Evolutionary conservation across 2,113 vertebrate species (phyloP), one percentile per base, ranked within the genome.

Genomic region (Pontoporia blainvillei): DNA sequence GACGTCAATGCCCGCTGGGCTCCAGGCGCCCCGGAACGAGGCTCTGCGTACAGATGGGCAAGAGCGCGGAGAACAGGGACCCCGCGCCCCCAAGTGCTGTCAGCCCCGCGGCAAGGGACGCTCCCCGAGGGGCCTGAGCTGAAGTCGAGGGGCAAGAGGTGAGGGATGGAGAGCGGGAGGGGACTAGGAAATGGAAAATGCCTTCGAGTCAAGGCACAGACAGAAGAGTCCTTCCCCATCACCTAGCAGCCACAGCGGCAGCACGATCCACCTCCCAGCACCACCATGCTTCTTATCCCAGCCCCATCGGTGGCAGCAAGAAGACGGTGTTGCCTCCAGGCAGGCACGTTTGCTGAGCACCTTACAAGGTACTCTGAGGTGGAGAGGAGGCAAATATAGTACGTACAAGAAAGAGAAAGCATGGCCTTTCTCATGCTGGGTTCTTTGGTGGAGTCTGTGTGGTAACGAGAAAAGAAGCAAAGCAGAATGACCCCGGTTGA

Each of bases 1-100:
- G 97, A 98, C 98, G 98, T 98, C 98, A 98, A 94, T 96, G 97
- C 94, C 96, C 97, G 95, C 97, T 75, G 94, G 97, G 94, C 94
- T 86, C 86, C 81, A 14, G 73, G 91, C 62, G 62, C 95, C 95
- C 73, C 54, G 91, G 88, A 96, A 91, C 52, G 66, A 96, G 92
- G 96, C 88, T 97, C 67, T 87, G 96, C 18, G 64, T 73, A 54
- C 93, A 93, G 92, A 96, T 71, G 94, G 91, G 61, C 90, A 9
- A 64, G 41, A 84, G 91, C 44, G 2, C 61, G 3, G 49, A 86
- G 57, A 86, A 75, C 81, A 5, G 79, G 59, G 90, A 97, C 95
- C 97, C 89, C 3, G 39, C 36, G 91, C 93, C 83, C 97, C 95
- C 44, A 73, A 62, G 34, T 2, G 86, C 66, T 66, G 93, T 82